These are phyloP conservation scores for Drosophila sucinea DNA, from an alignment of 1,140 invertebrate species.

Conservation along the genomic window DNA sequence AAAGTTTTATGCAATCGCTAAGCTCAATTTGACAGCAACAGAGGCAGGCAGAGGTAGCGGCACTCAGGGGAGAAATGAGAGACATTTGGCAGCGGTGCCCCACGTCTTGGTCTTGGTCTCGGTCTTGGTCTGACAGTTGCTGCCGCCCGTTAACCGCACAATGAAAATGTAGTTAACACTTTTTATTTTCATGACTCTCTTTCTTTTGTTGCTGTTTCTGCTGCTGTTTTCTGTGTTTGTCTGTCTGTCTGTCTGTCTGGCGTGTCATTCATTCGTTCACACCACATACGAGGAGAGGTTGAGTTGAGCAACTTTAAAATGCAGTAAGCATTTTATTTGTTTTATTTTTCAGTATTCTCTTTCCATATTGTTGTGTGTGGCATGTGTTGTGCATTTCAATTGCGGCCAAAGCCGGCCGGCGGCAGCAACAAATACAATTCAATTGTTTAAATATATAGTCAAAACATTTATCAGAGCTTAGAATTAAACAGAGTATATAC, in stretches of 20 bases:
- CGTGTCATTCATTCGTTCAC: constrained; percentile 40
- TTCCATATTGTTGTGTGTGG: constrained; percentile 12
- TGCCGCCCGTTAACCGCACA: constrained; percentile 53
- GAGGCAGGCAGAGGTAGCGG: neutral
- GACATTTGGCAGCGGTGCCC: constrained; percentile 33
- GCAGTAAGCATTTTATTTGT: constrained; percentile 37
- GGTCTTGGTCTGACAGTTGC: constrained; percentile 44
- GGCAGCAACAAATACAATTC: constrained; percentile 32
- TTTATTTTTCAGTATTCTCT: constrained; percentile 3
- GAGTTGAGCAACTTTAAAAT: constrained; percentile 49
- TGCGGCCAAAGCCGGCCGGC: constrained; percentile 47
- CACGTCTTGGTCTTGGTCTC: too few species aligned
- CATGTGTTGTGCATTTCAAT: constrained; percentile 47
- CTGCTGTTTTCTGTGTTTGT: too few species aligned
- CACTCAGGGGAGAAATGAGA: constrained; percentile 15
- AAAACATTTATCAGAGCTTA: constrained; percentile 54
- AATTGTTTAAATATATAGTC: constrained; percentile 42
- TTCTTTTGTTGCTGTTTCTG: constrained; percentile 14
- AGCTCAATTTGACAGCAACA: constrained; percentile 14
- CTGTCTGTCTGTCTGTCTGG: constrained; percentile 12
- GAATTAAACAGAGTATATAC: constrained; percentile 37
- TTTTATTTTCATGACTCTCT: constrained; percentile 37
- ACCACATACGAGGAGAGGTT: constrained; percentile 15
- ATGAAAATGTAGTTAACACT: constrained; percentile 67
- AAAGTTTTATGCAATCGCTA: constrained; percentile 56